Evolutionary conservation across 1,140 invertebrate genomes (phyloP).

Genomic region (Sminthurides bifidus): DNA sequence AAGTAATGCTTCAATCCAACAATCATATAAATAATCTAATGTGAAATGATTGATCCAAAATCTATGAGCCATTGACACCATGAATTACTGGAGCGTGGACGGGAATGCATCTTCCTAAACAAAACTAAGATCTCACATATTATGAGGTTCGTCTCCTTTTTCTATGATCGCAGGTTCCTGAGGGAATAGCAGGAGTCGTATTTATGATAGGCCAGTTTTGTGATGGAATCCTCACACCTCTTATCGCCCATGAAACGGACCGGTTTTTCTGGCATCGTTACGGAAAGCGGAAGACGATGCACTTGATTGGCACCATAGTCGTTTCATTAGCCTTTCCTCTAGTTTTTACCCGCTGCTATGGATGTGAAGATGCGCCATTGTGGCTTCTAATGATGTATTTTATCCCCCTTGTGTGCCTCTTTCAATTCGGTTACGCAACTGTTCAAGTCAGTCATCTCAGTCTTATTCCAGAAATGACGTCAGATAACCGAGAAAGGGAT

Average conservation of each 20-base stretch:
- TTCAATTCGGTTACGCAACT: slow-evolving; percentile 50
- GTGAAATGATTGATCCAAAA: neutral
- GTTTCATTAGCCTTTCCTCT: slow-evolving; percentile 74
- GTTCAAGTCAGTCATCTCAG: slow-evolving; percentile 49
- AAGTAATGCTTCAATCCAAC: slow-evolving; percentile 75
- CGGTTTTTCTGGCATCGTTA: slow-evolving; percentile 42
- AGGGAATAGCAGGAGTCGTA: neutral
- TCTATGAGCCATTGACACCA: neutral
- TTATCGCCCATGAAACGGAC: slow-evolving; percentile 45
- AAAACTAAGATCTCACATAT: too few relatives aligned
- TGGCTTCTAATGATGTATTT: slow-evolving; percentile 42
- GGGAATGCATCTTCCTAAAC: too few relatives aligned
- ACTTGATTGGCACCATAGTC: slow-evolving; percentile 42
- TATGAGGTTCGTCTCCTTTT: neutral
- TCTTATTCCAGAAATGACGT: slow-evolving; percentile 44
- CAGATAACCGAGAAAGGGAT: slow-evolving; percentile 38
- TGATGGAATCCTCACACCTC: neutral
- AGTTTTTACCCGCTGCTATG: slow-evolving; percentile 69
- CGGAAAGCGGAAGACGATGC: slow-evolving; percentile 34
- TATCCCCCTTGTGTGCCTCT: slow-evolving; percentile 45
- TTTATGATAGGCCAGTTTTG: neutral
- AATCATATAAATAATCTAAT: slow-evolving; percentile 38
- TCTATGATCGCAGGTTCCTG: neutral
- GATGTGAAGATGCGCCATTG: slow-evolving; percentile 43
- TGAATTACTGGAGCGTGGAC: too few relatives aligned